phyloP scores from a whole-genome alignment of 2,113 vertebrate genomes.

The cat (Felis catus) region DNA sequence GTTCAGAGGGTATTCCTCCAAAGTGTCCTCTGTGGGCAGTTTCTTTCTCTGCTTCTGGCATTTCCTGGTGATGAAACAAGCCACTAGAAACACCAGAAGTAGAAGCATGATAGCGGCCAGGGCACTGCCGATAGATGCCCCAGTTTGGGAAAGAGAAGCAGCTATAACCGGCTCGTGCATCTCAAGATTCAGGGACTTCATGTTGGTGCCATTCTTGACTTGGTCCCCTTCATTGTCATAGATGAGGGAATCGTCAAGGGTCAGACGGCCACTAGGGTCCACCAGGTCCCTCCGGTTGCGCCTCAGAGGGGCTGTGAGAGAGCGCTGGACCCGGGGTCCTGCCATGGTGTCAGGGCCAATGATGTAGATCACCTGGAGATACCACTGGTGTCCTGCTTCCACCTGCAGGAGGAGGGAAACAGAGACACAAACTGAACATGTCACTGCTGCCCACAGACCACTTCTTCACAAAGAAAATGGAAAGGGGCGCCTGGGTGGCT shows the following conservation, averaged over 20 bases:
- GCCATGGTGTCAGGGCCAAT: conserved; percentile 92
- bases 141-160: conserved; percentile 86
- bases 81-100: conserved; percentile 86
- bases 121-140: conserved; percentile 91
- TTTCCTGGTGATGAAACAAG: conserved; percentile 89
- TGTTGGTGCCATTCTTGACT: conserved; percentile 98
- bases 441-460: not conserved
- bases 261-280: conserved; percentile 81
- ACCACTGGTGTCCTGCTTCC: conserved; percentile 99
- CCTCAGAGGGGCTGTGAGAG: conserved; percentile 82
- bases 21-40: conserved; percentile 42
- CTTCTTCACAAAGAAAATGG: not conserved
- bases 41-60: conserved; percentile 85
- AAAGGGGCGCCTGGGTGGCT: no score
- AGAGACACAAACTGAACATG: rapidly evolving
- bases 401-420: conserved; percentile 87
- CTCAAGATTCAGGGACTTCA: conserved; percentile 94
- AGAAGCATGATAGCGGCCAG: conserved; percentile 89
- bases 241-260: conserved; percentile 93
- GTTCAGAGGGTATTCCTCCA: conserved; percentile 93
- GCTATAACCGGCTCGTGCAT: conserved; percentile 83
- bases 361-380: conserved; percentile 97
- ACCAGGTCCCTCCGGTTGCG: conserved; percentile 89
- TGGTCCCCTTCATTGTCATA: conserved; percentile 98
- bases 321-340: conserved; percentile 92